phyloP scores from a whole-genome alignment of 1,140 invertebrate genomes.

The Hypothenemus hampei region DNA sequence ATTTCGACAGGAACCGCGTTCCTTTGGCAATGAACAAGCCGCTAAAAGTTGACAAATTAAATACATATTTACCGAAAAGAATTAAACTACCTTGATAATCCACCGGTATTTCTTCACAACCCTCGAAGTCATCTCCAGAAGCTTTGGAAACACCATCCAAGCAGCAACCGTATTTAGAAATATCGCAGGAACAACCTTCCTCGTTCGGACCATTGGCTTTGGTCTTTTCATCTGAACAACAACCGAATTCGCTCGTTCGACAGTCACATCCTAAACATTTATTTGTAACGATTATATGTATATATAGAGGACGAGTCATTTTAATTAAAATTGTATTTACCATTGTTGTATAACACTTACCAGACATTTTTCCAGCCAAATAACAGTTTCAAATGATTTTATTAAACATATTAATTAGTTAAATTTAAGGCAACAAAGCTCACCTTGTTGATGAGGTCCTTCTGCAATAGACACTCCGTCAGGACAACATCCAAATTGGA shows the following conservation, averaged over 20 bases:
- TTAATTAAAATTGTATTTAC: too few relatives aligned
- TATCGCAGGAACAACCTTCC: constrained; percentile 71
- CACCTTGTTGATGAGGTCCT: constrained; percentile 66
- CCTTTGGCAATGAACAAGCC: constrained; percentile 67
- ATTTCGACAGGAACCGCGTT: constrained; percentile 73
- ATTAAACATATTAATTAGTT: not conserved
- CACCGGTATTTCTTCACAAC: constrained; percentile 63
- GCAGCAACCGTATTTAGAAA: constrained; percentile 81
- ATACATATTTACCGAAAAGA: not conserved
- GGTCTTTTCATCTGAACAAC: constrained; percentile 79
- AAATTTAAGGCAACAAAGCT: too few relatives aligned
- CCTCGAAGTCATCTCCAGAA: constrained; percentile 74
- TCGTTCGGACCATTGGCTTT: constrained; percentile 64
- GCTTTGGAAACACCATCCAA: constrained; percentile 75
- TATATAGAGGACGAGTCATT: too few relatives aligned
- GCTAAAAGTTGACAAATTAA: constrained; percentile 48
- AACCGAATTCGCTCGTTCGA: constrained; percentile 71
- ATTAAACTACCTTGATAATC: constrained; percentile 29
- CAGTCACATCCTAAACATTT: constrained; percentile 85
- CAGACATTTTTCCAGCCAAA: too few relatives aligned
- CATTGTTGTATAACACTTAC: too few relatives aligned
- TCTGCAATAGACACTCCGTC: constrained; percentile 79
- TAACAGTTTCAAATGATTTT: too few relatives aligned
- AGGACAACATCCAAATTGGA: constrained; percentile 89
- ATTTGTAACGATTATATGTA: too few relatives aligned